A percentile compares a stretch with the other conserved stretches of the same genome.
Evolutionary conservation across 2,888 invertebrate species (phyloP).

Genomic region (Stratiomys singularior): DNA sequence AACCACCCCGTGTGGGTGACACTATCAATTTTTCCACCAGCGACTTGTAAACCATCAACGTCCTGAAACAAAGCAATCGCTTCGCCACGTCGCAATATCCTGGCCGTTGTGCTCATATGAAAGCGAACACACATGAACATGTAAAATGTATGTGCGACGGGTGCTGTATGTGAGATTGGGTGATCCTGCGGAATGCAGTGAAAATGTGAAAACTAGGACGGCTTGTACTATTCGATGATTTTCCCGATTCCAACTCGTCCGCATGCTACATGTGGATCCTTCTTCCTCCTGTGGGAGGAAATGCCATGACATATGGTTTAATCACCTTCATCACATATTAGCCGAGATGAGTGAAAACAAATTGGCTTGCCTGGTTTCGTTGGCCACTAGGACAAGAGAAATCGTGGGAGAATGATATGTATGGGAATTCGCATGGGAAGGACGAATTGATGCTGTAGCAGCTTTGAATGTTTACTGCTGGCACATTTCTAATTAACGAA

Average conservation of each 20-base stretch:
- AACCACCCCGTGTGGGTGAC: slow-evolving; percentile 26
- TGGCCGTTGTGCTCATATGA: background rate
- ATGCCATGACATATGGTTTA: slow-evolving; percentile 46
- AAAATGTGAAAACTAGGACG: slow-evolving; percentile 1
- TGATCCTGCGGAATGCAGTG: slow-evolving; percentile 36
- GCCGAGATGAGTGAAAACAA: slow-evolving; percentile 39
- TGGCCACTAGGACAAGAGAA: background rate
- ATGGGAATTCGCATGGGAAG: slow-evolving; percentile 40
- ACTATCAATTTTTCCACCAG: slow-evolving; percentile 12
- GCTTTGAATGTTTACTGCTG: background rate
- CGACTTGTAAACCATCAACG: slow-evolving; percentile 17
- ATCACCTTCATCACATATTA: slow-evolving; percentile 34
- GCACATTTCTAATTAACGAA: slow-evolving; percentile 1
- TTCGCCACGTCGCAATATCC: background rate
- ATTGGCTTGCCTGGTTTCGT: slow-evolving; percentile 9
- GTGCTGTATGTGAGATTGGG: slow-evolving; percentile 45
- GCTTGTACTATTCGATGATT: slow-evolving; percentile 7
- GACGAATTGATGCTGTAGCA: background rate
- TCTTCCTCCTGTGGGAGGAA: slow-evolving; percentile 19
- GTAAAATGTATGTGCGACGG: background rate
- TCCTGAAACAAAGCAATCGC: slow-evolving; percentile 14
- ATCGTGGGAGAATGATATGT: slow-evolving; percentile 39
- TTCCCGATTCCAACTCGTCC: slow-evolving; percentile 26
- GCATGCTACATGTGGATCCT: slow-evolving; percentile 26
- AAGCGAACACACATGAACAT: background rate